Evolutionary conservation across 2,113 vertebrate genomes (phyloP).

Genomic region (Cricetomys ansorgei): DNA sequence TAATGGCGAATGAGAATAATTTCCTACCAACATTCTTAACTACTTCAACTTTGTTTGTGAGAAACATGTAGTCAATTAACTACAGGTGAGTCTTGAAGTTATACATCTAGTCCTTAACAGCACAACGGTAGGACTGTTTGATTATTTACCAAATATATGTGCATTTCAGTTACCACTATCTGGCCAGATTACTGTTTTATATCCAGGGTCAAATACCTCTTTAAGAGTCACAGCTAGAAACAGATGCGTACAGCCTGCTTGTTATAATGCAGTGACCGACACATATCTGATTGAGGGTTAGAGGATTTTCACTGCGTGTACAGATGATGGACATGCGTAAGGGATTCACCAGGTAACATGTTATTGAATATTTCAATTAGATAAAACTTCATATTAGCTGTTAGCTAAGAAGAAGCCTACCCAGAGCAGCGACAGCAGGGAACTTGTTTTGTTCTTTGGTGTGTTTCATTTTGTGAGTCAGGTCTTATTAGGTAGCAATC

Average conservation of each 20-base stretch:
- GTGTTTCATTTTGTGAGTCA: not conserved
- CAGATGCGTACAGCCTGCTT: not conserved
- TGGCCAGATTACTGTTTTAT: not conserved
- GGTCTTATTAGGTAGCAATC: not conserved
- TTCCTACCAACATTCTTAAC: not conserved
- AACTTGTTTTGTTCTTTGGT: not conserved
- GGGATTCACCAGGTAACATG: not conserved
- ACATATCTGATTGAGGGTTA: not conserved
- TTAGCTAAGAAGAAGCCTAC: not conserved
- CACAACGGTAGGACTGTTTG: not conserved
- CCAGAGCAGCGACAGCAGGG: not conserved
- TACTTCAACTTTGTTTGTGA: conserved; percentile 7
- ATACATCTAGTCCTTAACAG: not conserved
- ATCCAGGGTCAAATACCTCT: not conserved
- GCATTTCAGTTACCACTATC: not conserved
- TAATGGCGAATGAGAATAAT: not conserved
- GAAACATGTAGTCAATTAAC: not conserved
- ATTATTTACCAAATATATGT: not conserved
- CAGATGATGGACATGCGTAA: not conserved
- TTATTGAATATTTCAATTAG: not conserved
- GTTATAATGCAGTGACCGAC: not conserved
- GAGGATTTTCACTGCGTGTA: not conserved
- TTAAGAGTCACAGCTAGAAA: not conserved
- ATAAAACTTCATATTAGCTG: not conserved
- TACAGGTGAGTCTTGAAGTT: conserved; percentile 11